These are phyloP conservation scores for Aphidoletes aphidimyza DNA, from an alignment of 2,888 invertebrate species.

Conservation along the genomic window DNA sequence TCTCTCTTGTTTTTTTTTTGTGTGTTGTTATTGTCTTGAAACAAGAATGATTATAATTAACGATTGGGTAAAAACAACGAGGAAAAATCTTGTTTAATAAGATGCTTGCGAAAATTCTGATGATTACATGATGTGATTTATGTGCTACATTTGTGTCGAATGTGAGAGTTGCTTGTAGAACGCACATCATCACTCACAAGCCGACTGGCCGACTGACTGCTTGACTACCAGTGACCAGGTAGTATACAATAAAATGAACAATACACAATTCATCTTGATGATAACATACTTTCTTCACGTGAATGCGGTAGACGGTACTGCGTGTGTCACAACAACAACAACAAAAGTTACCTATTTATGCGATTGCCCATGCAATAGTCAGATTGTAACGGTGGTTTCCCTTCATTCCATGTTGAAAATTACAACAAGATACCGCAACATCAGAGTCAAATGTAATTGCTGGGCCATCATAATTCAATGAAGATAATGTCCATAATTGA, in stretches of 20 bases:
- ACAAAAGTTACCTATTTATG: conserved; percentile 5
- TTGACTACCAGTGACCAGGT: no score
- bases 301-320: background rate
- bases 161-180: background rate
- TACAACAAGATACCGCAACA: background rate
- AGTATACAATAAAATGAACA: background rate
- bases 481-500: background rate
- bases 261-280: conserved; percentile 20
- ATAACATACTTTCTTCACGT: conserved; percentile 19
- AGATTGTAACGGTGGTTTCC: background rate
- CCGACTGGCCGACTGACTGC: no score
- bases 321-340: background rate
- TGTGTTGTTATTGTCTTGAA: no score
- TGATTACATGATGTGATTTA: background rate
- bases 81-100: background rate
- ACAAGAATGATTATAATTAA: conserved; percentile 10
- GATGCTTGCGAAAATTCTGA: conserved; percentile 5
- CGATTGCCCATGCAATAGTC: background rate
- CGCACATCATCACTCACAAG: background rate
- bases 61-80: conserved; percentile 2
- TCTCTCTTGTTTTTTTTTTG: no score
- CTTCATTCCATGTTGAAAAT: background rate
- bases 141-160: background rate
- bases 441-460: background rate
- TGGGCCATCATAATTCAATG: conserved; percentile 15